Evolutionary conservation across 2,113 vertebrate genomes (phyloP).

Genomic region (Noturus placidus): DNA sequence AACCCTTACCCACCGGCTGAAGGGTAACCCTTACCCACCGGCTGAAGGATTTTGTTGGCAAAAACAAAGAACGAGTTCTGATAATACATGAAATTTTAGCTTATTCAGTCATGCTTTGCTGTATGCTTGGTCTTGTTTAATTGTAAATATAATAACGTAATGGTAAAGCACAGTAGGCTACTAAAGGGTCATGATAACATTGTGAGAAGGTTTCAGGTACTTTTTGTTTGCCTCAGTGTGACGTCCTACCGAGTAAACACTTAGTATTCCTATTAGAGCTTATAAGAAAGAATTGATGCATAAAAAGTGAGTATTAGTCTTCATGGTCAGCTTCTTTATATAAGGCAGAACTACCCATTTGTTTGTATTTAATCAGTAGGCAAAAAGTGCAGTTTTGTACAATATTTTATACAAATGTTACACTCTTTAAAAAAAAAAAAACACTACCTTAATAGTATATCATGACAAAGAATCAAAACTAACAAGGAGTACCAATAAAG

Average conservation of each 20-base stretch:
- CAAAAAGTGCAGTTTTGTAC: neutral
- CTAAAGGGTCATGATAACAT: neutral
- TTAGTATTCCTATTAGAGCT: too few relatives aligned
- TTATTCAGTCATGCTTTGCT: neutral
- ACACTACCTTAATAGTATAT: neutral
- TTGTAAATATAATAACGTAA: neutral
- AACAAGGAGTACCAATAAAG: neutral
- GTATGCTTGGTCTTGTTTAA: neutral
- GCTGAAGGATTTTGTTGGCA: neutral
- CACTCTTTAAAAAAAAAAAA: too few relatives aligned
- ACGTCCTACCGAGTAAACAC: neutral
- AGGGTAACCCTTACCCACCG: too few relatives aligned
- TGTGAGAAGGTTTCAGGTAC: neutral
- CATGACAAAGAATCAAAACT: neutral
- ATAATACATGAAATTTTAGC: neutral
- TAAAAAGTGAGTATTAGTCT: neutral
- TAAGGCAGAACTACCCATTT: neutral
- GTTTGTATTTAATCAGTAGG: neutral
- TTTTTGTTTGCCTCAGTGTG: neutral
- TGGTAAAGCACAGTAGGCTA: too few relatives aligned
- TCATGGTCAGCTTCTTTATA: conserved; percentile 4
- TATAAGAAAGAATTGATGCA: neutral
- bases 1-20: too few relatives aligned
- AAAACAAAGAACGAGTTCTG: neutral
- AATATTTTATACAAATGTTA: neutral